Conservation (phyloP, 2,888 invertebrate species). For the Diarsia brunnea region DNA sequence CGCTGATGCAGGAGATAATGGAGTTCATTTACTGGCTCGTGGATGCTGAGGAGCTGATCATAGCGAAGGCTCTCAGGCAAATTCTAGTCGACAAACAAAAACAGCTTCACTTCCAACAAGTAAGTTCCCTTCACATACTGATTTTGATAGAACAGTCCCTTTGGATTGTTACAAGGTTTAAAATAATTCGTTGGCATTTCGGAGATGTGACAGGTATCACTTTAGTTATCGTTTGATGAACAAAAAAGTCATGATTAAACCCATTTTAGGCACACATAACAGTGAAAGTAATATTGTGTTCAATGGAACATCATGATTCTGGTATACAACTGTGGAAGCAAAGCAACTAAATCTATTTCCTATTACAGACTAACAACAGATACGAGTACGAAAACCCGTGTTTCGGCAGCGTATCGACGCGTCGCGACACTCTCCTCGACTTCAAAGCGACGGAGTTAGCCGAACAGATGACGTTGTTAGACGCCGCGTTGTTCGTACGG, state of each 20-base stretch:
- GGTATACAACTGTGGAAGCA: not conserved
- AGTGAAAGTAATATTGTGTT: not conserved
- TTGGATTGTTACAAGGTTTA: not conserved
- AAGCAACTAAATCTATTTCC: not conserved
- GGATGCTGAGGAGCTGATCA: conserved; percentile 96
- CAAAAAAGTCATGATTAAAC: not conserved
- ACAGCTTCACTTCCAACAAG: conserved; percentile 89
- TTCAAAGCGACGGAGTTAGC: conserved; percentile 99
- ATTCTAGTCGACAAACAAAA: conserved; percentile 97
- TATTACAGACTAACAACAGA: conserved; percentile 80
- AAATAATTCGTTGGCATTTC: not conserved
- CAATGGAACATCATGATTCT: not conserved
- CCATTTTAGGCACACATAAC: not conserved
- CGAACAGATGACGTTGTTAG: conserved; percentile 99
- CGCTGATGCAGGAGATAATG: conserved; percentile 95
- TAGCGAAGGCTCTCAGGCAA: conserved; percentile 97
- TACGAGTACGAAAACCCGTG: conserved; percentile 87
- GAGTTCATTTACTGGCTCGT: conserved; percentile 98
- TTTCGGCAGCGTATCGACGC: conserved; percentile 84
- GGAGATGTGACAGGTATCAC: not conserved
- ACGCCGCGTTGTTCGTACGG: conserved; percentile 98
- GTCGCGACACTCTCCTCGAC: conserved; percentile 93
- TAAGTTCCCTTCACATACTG: conserved; percentile 62
- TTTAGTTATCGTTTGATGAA: not conserved
- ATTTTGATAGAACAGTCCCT: not conserved